These are phyloP conservation scores for Sciurus vulgaris DNA, from an alignment of 2,797 vertebrate genomes.

Conservation along the genomic window DNA sequence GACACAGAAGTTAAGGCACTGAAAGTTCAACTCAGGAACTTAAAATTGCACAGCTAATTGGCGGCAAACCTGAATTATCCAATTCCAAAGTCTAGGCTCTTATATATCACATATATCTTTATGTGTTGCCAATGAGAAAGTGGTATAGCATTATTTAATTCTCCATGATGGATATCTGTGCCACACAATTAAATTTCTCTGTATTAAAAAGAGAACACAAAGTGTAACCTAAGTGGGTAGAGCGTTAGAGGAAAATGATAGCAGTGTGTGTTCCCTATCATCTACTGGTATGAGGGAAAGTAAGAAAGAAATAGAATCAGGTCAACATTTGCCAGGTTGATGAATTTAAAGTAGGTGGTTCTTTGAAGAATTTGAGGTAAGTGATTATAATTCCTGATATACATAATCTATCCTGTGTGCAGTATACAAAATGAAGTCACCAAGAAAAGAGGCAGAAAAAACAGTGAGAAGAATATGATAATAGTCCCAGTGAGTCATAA, in stretches of 20 bases:
- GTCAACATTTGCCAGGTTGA: background rate
- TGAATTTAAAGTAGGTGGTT: background rate
- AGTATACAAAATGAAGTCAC: background rate
- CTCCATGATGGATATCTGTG: background rate
- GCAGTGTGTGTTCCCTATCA: background rate
- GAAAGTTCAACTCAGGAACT: no score
- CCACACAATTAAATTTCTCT: background rate
- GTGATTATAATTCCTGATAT: background rate
- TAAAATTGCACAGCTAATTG: background rate
- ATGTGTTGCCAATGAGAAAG: background rate
- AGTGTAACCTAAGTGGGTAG: background rate
- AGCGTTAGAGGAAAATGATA: background rate
- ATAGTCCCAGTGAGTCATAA: no score
- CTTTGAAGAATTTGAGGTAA: background rate
- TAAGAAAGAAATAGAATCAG: background rate
- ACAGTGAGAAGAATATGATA: background rate
- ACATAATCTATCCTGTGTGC: background rate
- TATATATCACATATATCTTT: background rate
- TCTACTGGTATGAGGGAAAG: background rate
- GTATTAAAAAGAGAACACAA: background rate
- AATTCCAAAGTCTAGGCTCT: background rate
- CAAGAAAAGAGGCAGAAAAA: background rate
- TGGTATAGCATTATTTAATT: background rate
- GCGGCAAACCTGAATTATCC: background rate
- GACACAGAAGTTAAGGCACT: background rate